phyloP scores from a whole-genome alignment of 2,113 vertebrate species.

The Hiodon tergisus region DNA sequence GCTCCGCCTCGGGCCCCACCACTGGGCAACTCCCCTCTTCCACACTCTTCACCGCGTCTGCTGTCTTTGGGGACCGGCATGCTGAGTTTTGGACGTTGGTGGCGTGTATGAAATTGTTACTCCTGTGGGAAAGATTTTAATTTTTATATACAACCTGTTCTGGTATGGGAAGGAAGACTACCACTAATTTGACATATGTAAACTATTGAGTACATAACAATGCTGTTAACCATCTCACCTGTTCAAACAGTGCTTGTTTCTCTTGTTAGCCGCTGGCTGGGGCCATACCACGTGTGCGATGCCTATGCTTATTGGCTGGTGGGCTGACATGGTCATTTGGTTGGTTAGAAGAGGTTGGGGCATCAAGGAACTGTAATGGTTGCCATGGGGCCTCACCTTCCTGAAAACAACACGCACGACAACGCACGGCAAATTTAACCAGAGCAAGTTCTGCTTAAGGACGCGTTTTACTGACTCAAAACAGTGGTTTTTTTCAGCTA shows the following conservation, averaged over 20 bases:
- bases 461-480: neutral
- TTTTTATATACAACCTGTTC: too few relatives aligned
- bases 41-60: conserved; percentile 72
- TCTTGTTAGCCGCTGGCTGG: conserved; percentile 83
- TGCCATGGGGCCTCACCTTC: conserved; percentile 88
- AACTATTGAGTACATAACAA: too few relatives aligned
- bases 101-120: conserved; percentile 76
- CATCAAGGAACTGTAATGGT: conserved; percentile 88
- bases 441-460: conserved; percentile 16
- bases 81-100: conserved; percentile 78
- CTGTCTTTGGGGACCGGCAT: conserved; percentile 87
- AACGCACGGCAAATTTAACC: conserved; percentile 20
- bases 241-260: conserved; percentile 83
- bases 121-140: conserved; percentile 58
- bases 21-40: conserved; percentile 66
- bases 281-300: conserved; percentile 97
- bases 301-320: conserved; percentile 94
- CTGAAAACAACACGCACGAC: conserved; percentile 55
- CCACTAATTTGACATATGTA: too few relatives aligned
- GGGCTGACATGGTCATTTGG: conserved; percentile 90
- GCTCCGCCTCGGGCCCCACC: conserved; percentile 51
- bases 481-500: neutral
- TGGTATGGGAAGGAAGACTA: too few relatives aligned
- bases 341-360: conserved; percentile 88
- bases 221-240: conserved; percentile 59